Conservation (phyloP, 2,888 invertebrate species). For the Acanthosepion lycidas region DNA sequence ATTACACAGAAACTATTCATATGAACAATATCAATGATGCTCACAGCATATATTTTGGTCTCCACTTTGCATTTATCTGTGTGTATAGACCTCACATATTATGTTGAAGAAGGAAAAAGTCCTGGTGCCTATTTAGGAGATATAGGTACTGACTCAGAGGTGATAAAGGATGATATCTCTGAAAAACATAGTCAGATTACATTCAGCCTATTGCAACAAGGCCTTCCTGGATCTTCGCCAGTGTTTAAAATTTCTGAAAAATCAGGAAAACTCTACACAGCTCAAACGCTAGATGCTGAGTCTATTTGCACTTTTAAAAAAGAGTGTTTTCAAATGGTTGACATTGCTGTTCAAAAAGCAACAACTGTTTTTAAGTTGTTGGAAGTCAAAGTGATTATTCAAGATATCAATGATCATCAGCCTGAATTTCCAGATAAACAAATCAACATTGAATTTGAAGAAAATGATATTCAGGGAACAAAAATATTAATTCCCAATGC, state of each 20-base stretch:
- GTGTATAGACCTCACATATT: neutral
- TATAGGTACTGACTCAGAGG: neutral
- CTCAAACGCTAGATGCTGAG: neutral
- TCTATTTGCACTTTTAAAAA: conserved; percentile 6
- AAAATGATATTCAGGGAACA: neutral
- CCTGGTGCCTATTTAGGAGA: neutral
- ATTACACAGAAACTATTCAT: neutral
- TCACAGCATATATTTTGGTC: neutral
- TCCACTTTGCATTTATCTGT: neutral
- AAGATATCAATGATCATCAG: neutral
- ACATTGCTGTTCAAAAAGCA: conserved; percentile 33
- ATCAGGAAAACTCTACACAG: conserved; percentile 33
- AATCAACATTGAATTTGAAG: neutral
- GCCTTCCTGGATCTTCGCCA: neutral
- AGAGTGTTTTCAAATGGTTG: conserved; percentile 20
- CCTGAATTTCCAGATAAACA: conserved; percentile 33
- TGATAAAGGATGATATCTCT: neutral
- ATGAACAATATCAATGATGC: neutral
- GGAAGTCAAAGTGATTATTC: neutral
- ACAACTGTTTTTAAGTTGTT: conserved; percentile 14
- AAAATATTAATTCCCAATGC: neutral
- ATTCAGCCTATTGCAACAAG: neutral
- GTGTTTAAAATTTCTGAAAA: neutral
- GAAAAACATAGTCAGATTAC: neutral
- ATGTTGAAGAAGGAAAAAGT: conserved; percentile 4